Conservation (phyloP, 1,140 invertebrate species). For the Chrysoperla carnea region DNA sequence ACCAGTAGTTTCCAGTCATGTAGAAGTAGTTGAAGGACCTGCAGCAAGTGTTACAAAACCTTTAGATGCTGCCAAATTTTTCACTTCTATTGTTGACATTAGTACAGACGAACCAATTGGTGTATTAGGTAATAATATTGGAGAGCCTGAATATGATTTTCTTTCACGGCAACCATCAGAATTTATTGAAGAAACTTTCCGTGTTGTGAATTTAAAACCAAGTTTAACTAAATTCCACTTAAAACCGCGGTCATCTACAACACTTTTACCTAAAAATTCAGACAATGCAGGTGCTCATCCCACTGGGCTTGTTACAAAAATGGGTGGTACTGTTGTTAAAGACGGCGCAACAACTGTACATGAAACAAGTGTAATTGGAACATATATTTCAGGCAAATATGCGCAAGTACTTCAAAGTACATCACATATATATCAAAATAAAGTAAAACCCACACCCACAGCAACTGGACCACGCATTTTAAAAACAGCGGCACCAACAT, state of each 20-base stretch:
- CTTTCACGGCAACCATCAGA: constrained; percentile 64
- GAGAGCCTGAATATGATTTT: constrained; percentile 65
- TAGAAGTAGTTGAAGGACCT: constrained; percentile 23
- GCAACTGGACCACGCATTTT: constrained; percentile 33
- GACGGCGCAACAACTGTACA: constrained; percentile 69
- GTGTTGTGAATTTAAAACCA: constrained; percentile 30
- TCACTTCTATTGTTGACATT: constrained; percentile 30
- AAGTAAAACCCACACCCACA: constrained; percentile 38
- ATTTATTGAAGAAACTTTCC: constrained; percentile 58
- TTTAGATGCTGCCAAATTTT: constrained; percentile 6
- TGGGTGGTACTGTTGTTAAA: constrained; percentile 65
- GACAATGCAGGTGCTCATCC: constrained; percentile 30
- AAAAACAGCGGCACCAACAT: constrained; percentile 50
- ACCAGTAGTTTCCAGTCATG: constrained; percentile 24
- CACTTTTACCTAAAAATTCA: constrained; percentile 28
- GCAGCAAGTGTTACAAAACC: background rate
- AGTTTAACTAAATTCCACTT: constrained; percentile 20
- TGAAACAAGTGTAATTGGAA: constrained; percentile 75
- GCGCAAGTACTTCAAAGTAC: constrained; percentile 43
- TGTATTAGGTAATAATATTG: constrained; percentile 47
- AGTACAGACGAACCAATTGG: constrained; percentile 19
- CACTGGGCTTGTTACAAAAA: constrained; percentile 58
- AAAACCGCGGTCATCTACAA: constrained; percentile 30
- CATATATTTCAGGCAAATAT: constrained; percentile 74
- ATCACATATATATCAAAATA: constrained; percentile 19